These are phyloP conservation scores for Parauchenoglanis ngamensis DNA, from an alignment of 2,797 vertebrate species.

Conservation along the genomic window DNA sequence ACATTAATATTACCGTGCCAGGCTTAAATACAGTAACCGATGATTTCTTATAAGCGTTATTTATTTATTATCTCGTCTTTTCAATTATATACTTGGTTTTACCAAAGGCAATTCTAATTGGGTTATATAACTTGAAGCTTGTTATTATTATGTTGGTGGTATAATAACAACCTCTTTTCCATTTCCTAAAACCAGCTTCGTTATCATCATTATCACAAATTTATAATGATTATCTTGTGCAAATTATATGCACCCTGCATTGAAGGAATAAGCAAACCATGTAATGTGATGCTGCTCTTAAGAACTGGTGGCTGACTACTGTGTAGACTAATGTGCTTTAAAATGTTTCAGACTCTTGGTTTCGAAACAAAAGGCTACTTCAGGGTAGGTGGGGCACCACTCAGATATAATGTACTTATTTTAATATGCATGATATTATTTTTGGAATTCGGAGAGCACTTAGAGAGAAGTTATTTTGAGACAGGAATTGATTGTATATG, in stretches of 20 bases:
- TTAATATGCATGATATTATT: conserved; percentile 18
- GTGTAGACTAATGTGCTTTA: background rate
- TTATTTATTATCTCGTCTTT: background rate
- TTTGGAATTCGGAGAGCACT: background rate
- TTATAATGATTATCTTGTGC: background rate
- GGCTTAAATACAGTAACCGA: too few species aligned
- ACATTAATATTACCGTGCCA: background rate
- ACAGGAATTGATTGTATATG: conserved; percentile 11
- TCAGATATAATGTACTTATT: background rate
- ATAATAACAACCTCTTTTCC: conserved; percentile 10
- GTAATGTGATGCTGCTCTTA: background rate
- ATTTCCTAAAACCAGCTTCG: background rate
- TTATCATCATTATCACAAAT: conserved; percentile 8
- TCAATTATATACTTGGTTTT: background rate
- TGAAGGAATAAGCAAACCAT: background rate
- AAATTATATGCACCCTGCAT: background rate
- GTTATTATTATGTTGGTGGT: background rate
- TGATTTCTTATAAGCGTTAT: background rate
- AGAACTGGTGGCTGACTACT: background rate
- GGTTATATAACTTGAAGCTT: background rate
- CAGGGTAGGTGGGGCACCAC: background rate
- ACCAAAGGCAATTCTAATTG: background rate
- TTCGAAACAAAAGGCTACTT: background rate
- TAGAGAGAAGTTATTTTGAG: conserved; percentile 8
- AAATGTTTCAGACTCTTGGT: background rate